A percentile compares a stretch with the other conserved stretches of the same genome.
phyloP scores from a whole-genome alignment of 2,113 vertebrate genomes.

The Thalassoma bifasciatum region DNA sequence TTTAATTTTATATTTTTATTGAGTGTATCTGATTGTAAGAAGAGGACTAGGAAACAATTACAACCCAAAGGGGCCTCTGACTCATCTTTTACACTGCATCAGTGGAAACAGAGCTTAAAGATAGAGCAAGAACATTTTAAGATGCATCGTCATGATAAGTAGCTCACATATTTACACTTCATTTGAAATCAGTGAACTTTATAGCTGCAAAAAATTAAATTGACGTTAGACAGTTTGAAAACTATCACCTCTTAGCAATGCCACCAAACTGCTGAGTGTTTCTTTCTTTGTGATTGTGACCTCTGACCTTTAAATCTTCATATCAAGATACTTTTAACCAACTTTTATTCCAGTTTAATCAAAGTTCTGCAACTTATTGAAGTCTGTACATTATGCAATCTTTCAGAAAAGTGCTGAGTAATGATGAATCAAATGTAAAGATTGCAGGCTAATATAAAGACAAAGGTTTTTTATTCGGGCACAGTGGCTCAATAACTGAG shows the following conservation, averaged over 20 bases:
- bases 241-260: not conserved
- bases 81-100: not conserved
- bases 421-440: conserved; percentile 18
- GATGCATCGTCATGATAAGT: too few species aligned
- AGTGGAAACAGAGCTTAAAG: not conserved
- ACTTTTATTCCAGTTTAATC: too few species aligned
- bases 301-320: not conserved
- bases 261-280: not conserved
- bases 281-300: not conserved
- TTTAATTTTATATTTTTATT: too few species aligned
- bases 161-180: too few species aligned
- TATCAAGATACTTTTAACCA: not conserved
- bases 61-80: too few species aligned
- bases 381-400: not conserved
- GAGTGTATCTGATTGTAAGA: too few species aligned
- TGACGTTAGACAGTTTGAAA: not conserved
- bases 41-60: too few species aligned
- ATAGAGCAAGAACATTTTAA: too few species aligned
- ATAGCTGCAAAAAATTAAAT: not conserved
- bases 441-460: not conserved
- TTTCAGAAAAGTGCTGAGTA: conserved; percentile 56
- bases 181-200: too few species aligned
- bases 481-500: conserved; percentile 13
- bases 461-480: conserved; percentile 42
- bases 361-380: not conserved